phyloP scores from a whole-genome alignment of 2,888 invertebrate species.

The Sinodicranocentrus sp. region DNA sequence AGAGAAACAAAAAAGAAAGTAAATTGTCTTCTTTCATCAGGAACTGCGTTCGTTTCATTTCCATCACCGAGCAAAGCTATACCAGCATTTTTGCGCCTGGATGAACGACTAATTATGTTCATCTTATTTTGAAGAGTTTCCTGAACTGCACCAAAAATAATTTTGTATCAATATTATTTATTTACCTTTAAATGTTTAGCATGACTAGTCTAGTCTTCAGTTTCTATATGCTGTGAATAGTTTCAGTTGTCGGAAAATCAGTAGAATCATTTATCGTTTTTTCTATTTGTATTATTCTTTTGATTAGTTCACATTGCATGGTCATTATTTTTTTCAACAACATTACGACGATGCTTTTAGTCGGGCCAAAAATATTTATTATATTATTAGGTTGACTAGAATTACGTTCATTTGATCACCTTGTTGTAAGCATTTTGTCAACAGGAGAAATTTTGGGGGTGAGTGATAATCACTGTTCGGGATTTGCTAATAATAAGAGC shows the following conservation, averaged over 20 bases:
- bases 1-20: conserved; percentile 40
- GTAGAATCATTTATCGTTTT: too few species aligned
- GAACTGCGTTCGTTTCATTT: conserved; percentile 2
- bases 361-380: conserved; percentile 50
- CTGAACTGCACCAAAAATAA: conserved; percentile 64
- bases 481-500: not conserved
- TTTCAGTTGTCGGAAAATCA: too few species aligned
- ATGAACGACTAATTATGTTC: conserved; percentile 37
- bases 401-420: conserved; percentile 7
- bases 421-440: not conserved
- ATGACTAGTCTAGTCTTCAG: conserved; percentile 64
- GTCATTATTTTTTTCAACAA: conserved; percentile 19
- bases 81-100: not conserved
- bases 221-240: conserved; percentile 33
- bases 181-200: conserved; percentile 44
- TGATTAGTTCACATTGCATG: conserved; percentile 44
- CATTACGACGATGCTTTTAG: conserved; percentile 51
- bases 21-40: conserved; percentile 22
- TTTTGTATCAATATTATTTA: conserved; percentile 38
- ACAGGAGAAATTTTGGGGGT: not conserved
- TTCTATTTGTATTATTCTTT: conserved; percentile 38
- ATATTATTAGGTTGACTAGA: not conserved
- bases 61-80: not conserved
- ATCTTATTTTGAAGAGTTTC: conserved; percentile 43
- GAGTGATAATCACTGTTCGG: not conserved